Percentiles rank a stretch among this genome's conserved stretches.
Conservation (phyloP, 2,888 invertebrate genomes). For the Dryobota labecula region DNA sequence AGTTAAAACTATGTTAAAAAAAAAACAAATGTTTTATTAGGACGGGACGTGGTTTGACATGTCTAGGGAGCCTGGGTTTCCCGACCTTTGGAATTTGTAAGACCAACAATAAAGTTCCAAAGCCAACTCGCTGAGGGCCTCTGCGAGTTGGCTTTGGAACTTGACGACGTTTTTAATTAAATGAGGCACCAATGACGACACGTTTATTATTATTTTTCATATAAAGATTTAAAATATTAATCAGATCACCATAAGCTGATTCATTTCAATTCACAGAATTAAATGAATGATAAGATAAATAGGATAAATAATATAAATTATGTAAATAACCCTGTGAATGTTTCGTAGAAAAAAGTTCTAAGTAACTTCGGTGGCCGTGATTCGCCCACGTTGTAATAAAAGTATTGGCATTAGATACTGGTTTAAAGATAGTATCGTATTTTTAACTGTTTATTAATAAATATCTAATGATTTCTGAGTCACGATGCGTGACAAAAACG, state of each 20-base stretch:
- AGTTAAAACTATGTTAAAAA: background rate
- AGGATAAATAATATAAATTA: too few relatives aligned
- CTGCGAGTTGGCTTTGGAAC: too few relatives aligned
- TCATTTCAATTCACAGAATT: conserved; percentile 37
- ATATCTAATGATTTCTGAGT: conserved; percentile 51
- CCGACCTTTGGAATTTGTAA: too few relatives aligned
- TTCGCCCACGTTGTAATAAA: conserved; percentile 59
- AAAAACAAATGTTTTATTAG: background rate
- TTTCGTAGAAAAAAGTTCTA: conserved; percentile 40
- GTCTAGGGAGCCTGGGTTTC: too few relatives aligned
- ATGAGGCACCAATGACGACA: too few relatives aligned
- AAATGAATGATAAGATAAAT: too few relatives aligned
- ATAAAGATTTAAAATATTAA: conserved; percentile 16
- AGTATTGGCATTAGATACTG: conserved; percentile 50
- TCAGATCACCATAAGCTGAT: conserved; percentile 27
- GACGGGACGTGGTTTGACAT: background rate
- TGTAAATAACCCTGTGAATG: conserved; percentile 19
- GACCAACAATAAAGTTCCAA: too few relatives aligned
- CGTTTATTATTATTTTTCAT: conserved; percentile 3
- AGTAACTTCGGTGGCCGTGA: conserved; percentile 34
- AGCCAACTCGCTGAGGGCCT: too few relatives aligned
- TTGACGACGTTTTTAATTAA: too few relatives aligned
- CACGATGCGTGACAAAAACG: conserved; percentile 36
- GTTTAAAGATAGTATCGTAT: conserved; percentile 59
- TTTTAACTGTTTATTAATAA: conserved; percentile 64